Base-by-base conservation (phyloP, 30 jellyfish, hydroid and myxozoan genomes). In the Hydractinia echinata region DNA sequence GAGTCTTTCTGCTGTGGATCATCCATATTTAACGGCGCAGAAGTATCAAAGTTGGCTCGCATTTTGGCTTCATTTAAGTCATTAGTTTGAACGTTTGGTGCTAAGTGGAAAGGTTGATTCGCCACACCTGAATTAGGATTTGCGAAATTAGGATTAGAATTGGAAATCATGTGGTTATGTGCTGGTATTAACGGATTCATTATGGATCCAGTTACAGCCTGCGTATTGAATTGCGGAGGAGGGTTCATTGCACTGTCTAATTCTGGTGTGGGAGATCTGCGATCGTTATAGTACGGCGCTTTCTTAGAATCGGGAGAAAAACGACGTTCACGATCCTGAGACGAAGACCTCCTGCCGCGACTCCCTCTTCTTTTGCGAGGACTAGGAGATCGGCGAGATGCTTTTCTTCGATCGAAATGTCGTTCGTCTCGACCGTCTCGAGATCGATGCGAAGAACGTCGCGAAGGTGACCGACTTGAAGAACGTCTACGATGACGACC, bases 181-280 rank as follows among this genome's bases (percentile, higher is more conserved):
- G 39, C 74, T 4, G 19, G 74, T 4, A 51, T 58, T 58, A 58
- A 11, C 69, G 69, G 69, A 58, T 58, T 58, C 69, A 11, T 13
- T 58, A 16, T 58, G 1, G 69, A 13, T 58, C 18, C 15, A 11
- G 69, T 1, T 11, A 58, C 69, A 58, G 19, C 69, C 19, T 58
- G 69, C 19, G 15, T 0, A 16, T 13, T 64, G 18, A n/a, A 64
- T 64, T 64, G 74, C 69, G 74, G 74, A 6, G 74, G 16, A 64
- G 74, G 74, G 4, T 64, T 64, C 10, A n/a, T 44, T 7, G 74
- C 19, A 49, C 85, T 54, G 66, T 90, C 96, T 90, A 90, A 56
- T 66, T 90, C 97, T 1, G 96, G 97, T 1, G 97, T 90, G 21
- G 96, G 96, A 10, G 97, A 90, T 21, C 97, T 68, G 4, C 89